Evolutionary conservation across 1,140 invertebrate genomes (phyloP), one percentile per base, ranked within the genome.

Genomic region (Forficula auricularia): DNA sequence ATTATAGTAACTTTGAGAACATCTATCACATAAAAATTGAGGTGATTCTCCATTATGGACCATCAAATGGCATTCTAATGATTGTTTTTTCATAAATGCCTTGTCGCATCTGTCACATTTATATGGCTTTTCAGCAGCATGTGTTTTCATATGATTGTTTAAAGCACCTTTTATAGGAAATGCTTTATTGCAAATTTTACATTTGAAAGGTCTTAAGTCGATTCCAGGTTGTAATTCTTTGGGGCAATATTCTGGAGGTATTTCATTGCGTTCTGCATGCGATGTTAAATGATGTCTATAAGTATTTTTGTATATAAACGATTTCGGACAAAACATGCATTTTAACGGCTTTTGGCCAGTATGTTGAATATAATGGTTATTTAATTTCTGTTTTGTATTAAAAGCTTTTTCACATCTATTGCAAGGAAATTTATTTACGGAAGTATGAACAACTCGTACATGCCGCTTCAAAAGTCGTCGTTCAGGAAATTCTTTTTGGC

Each of bases 11-110:
- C 22, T 27, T 20, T 38, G 35, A 1, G 43, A 44, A 20, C 43
- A 44, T 22, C 38, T 34, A 15, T 44, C 43, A 20, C 43, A 44
- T 19, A 38, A 18, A 27, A 38, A 44, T 27, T 44, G 35, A 2
- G 43, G 43, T 12, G 19, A 22, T 22, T 44, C 37, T 8, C 43
- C 43, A 12, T 39, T 15, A 16, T 44, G 43, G 3, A 39, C 10
- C 43, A 44, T 44, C 43, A 39, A 27, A 22, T 44, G 43, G 16
- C 43, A 44, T 15, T 44, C 43, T 10, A 38, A 37, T 3, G 43
- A 44, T 20, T 39, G 18, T 19, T 44, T 44, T 36, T 44, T 44
- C 43, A 44, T 44, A 35, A 39, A 44, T 18, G 34, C 37, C 13
- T 31, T 44, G 3, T 38, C 36, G 18, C 43, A 44, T 9, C 2